Conservation (phyloP, 2,888 invertebrate species). For the Machimus atricapillus region DNA sequence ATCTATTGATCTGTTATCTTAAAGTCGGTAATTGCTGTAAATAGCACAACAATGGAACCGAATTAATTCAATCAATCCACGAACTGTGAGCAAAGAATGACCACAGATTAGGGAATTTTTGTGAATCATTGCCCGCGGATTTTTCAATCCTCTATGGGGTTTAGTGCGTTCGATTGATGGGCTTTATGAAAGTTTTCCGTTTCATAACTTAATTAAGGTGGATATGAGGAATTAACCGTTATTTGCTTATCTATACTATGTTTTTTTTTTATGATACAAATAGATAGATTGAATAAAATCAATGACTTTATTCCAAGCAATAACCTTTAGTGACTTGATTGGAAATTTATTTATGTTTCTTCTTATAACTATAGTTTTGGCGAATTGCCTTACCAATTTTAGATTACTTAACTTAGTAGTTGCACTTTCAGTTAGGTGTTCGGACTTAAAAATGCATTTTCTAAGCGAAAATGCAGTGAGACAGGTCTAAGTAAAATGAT, state of each 20-base stretch:
- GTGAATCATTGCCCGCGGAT: constrained; percentile 19
- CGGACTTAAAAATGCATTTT: background rate
- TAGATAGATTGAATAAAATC: too few relatives aligned
- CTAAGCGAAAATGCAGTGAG: background rate
- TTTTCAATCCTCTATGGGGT: background rate
- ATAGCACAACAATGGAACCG: constrained; percentile 18
- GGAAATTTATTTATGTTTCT: background rate
- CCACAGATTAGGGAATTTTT: background rate
- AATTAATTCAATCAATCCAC: constrained; percentile 35
- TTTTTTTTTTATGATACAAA: too few relatives aligned
- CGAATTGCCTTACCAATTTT: background rate
- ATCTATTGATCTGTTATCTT: constrained; percentile 30
- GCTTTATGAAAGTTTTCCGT: background rate
- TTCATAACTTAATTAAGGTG: background rate
- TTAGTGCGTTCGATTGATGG: background rate
- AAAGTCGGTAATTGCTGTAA: constrained; percentile 37
- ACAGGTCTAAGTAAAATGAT: background rate
- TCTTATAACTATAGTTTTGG: background rate
- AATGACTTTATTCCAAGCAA: too few relatives aligned
- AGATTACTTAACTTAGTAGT: background rate
- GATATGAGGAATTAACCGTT: background rate
- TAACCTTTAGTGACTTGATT: background rate
- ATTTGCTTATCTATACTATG: background rate
- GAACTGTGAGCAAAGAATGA: background rate
- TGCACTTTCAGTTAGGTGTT: background rate